phyloP scores from a whole-genome alignment of 2,113 vertebrate genomes.

The Eptesicus fuscus region DNA sequence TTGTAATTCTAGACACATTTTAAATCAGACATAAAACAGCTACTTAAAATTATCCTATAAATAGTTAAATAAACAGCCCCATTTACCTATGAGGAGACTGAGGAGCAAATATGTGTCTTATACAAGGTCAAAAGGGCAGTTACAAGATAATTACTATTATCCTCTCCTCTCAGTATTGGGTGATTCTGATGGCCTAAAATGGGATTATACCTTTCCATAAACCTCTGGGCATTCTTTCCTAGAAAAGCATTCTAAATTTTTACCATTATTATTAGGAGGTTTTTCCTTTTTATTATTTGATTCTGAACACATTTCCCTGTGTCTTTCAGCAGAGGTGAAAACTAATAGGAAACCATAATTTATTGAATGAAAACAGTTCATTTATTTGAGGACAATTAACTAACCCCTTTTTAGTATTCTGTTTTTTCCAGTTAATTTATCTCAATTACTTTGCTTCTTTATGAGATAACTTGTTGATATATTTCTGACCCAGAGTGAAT shows the following conservation, averaged over 20 bases:
- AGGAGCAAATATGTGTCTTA: background rate
- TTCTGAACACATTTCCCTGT: constrained; percentile 45
- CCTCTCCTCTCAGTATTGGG: background rate
- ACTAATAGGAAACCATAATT: constrained; percentile 66
- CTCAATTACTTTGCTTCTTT: constrained; percentile 64
- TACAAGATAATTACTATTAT: background rate
- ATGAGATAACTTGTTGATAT: constrained; percentile 68
- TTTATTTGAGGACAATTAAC: constrained; percentile 72
- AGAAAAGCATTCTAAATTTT: constrained; percentile 35
- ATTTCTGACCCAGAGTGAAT: constrained; percentile 56
- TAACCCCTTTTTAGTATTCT: constrained; percentile 57
- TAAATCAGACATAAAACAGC: background rate
- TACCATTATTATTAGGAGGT: background rate
- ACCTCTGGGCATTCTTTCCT: background rate
- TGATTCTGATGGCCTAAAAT: background rate
- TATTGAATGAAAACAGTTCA: constrained; percentile 72
- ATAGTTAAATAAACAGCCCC: background rate
- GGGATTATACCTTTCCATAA: background rate
- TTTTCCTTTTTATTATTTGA: constrained; percentile 28
- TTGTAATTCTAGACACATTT: constrained; percentile 25
- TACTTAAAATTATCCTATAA: constrained; percentile 32
- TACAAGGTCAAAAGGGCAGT: background rate
- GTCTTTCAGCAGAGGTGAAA: constrained; percentile 66
- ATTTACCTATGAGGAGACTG: background rate
- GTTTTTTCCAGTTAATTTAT: constrained; percentile 71